Base-by-base conservation (phyloP, 1,140 invertebrate species). In the Lanistes nyassanus region DNA sequence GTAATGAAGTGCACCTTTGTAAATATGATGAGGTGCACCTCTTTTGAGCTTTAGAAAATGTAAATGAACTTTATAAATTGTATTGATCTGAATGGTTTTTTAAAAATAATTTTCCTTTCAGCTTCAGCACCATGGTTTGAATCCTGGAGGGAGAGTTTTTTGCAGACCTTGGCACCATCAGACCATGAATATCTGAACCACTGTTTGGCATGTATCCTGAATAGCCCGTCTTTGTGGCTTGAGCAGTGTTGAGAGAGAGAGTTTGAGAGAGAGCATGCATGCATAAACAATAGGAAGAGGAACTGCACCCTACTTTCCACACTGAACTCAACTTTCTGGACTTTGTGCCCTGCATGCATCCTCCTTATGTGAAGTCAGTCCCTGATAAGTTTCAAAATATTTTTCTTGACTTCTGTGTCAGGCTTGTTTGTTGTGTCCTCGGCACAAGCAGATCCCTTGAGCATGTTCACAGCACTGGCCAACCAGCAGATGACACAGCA, bases 131-230 rank as follows among this genome's bases (percentile, higher is more conserved):
- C 96, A n/a, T 99, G 97, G 97, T 98, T 95, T 91, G 96, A 98
- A 87, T 92, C 93, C n/a, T 99, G 96, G 95, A 92, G 96, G 84
- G 95, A 97, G 83, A 94, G 93, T 37, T 98, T 98, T 89, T 91
- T 98, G 29, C 94, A 94, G 84, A 94, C 97, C 3, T 93, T 96
- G 86, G 96, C 94, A 85, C 94, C 95, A 55, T 95, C 95, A 23
- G 96, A 98, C 85, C 96, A 98, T 91, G 97, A 99, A 90, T 98
- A 97, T 86, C 95, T 95, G 0, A 95, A 95, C 84, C 96, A 98
- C 90, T 95, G 95, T 89, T 84, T 98, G n/a, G 95, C 94, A 29
- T 98, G 97, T 90, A 91, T 92, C 86, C 88, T 92, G 90, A 79
- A 31, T 80, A 42, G 76, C 67, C 21, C 51, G 39, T 11, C 13